Evolutionary conservation across 1,140 invertebrate genomes (phyloP).

Genomic region (Brachionus plicatilis): DNA sequence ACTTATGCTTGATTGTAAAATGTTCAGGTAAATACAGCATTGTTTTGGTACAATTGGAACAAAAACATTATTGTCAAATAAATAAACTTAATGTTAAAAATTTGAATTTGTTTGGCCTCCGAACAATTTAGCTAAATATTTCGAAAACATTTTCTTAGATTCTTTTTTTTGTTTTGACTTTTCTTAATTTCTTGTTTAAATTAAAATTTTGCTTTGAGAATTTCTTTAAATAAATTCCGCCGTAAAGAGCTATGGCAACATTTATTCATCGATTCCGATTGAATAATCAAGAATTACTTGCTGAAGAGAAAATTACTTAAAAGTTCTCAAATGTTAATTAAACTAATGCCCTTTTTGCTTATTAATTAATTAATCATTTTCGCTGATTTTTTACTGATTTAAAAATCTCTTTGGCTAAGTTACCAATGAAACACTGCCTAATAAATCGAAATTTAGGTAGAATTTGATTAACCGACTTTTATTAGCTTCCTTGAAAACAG

Average conservation of each 20-base stretch:
- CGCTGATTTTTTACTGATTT: neutral
- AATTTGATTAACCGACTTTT: neutral
- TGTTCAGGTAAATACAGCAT: neutral
- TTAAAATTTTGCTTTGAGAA: neutral
- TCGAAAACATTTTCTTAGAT: neutral
- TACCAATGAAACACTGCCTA: neutral
- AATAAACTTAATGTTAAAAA: neutral
- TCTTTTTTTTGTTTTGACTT: conserved; percentile 1
- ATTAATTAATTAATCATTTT: neutral
- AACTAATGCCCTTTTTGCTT: neutral
- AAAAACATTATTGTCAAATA: neutral
- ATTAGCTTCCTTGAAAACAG: neutral
- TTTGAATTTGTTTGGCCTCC: neutral
- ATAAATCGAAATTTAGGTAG: neutral
- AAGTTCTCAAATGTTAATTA: neutral
- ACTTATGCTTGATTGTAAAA: neutral
- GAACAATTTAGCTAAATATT: neutral
- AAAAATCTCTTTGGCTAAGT: neutral
- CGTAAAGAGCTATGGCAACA: conserved; percentile 13
- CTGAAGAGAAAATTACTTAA: neutral
- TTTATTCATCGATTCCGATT: conserved; percentile 14
- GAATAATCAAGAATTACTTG: neutral
- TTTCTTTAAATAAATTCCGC: neutral
- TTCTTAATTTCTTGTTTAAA: neutral
- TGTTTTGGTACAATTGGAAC: conserved; percentile 10